A percentile compares a stretch with the other conserved stretches of the same genome.
phyloP scores from a whole-genome alignment of 2,797 vertebrate species.

The Pangasius sanitwongsei region DNA sequence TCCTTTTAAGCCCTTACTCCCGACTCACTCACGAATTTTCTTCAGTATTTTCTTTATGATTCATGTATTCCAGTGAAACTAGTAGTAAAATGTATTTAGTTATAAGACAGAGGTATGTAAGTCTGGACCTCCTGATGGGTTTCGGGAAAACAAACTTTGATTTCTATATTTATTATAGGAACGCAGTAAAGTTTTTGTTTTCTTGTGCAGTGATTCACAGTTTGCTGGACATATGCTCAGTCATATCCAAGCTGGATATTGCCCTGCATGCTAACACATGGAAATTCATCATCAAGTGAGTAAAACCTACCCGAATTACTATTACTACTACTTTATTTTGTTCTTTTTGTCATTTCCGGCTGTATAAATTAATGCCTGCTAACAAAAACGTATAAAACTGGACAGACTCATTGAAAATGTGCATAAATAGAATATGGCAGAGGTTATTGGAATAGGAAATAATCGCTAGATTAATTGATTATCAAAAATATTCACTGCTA shows the following conservation, averaged over 20 bases:
- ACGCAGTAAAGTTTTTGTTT: not conserved
- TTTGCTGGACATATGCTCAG: conserved; percentile 87
- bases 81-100: not conserved
- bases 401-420: not conserved
- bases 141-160: not conserved
- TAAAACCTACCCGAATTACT: conserved; percentile 43
- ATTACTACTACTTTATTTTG: not conserved
- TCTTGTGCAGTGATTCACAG: conserved; percentile 85
- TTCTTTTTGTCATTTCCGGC: not conserved
- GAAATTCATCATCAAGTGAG: conserved; percentile 97
- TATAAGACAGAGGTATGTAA: not conserved
- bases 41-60: not conserved
- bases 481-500: not conserved
- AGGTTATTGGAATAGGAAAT: not conserved
- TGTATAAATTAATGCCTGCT: not conserved
- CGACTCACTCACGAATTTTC: not conserved
- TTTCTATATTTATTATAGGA: not conserved
- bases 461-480: not conserved
- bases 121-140: not conserved
- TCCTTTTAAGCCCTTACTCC: too few relatives aligned
- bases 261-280: conserved; percentile 95
- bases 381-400: not conserved
- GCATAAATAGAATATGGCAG: not conserved
- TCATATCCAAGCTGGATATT: conserved; percentile 91
- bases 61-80: not conserved